Evolutionary conservation across 2,113 vertebrate species (phyloP), one percentile per base, ranked within the genome.

Genomic region (Tenrec ecaudatus): DNA sequence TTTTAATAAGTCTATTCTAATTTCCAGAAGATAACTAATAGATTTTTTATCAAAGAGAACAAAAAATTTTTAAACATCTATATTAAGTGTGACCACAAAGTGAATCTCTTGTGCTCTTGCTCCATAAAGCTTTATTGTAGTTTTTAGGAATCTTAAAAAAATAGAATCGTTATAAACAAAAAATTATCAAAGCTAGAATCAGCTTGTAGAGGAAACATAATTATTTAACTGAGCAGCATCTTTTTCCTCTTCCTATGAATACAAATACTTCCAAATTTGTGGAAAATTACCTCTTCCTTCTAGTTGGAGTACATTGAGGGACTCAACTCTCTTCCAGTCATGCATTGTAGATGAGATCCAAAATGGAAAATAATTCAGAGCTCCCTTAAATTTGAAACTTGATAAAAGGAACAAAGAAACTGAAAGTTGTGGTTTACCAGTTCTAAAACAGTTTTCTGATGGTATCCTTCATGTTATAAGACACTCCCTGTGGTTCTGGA

Each of bases 251-350:
- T 79, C 62, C 27, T 75, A 78, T 85, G 36, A 82, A 33, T 16
- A 81, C 73, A 40, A 38, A 40, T 62, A 68, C 88, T 93, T 93
- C 75, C n/a, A 89, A 94, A 75, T 76, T 23, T 78, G 92, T 64
- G 25, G 82, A 43, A 89, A 96, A 89, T 91, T 62, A 79, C 17
- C 76, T 33, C 33, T 84, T 88, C 75, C 19, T 90, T 78, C n/a
- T 40, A 43, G 20, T 47, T 60, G 91, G 14, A 47, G 43, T 85
- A 29, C 85, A 94, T 89, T 91, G 76, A 91, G 38, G 68, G 62
- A 2, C 27, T 31, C 68, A 57, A 4, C 17, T 62, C 27, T 80
- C 57, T 75, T 31, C 43, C 25, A 83, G n/a, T 17, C 60, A 92
- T 82, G 47, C 73, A 47, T 11, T n/a, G 47, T 60, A 82, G 43